Base-by-base conservation (phyloP, 2,113 vertebrate species). In the Pipra filicauda region DNA sequence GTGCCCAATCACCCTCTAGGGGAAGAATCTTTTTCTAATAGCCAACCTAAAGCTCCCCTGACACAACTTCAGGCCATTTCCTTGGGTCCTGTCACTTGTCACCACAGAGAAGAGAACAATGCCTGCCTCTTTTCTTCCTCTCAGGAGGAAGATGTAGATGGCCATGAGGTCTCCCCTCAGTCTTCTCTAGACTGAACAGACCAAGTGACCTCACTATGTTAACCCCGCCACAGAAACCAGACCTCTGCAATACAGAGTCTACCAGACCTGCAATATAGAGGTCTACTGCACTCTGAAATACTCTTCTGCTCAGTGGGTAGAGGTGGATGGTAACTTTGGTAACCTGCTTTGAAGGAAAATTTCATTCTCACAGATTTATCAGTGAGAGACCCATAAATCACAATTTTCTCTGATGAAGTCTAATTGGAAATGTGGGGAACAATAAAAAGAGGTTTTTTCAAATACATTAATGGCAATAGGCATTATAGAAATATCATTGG, bases 381-480 rank as follows among this genome's bases (percentile, higher is more conserved):
- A 3, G 8, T 6, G 23, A 51, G 12, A 62, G 43, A 39, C 9
- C 6, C 33, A 33, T 24, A 20, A 51, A 20, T 14, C 27, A 19
- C n/a, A 9, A 1, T 8, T 69, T 31, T 26, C 37, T 26, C n/a
- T 3, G 10, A 13, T 0, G 7, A 41, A 44, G 21, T 55, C 31
- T 1, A 11, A 14, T 18, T 24, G 20, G 31, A 57, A 57, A 33
- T 33, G 31, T 57, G 31, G 19, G 54, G 30, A 19, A 20, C 30
- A 57, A 57, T 33, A 33, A 33, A 31, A 57, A 21, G 54, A 12
- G 31, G 9, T 33, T 57, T 57, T 55, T 57, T 55, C 54, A 57
- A 57, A 57, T 57, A 12, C 11, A 57, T 57, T 57, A 57, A 57
- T 57, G 6, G 30, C 31, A 57, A 33, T 19, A 21, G 54, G 19